Evolutionary conservation across 2,113 vertebrate genomes (phyloP).

Genomic region (Mormyrus iriodes): DNA sequence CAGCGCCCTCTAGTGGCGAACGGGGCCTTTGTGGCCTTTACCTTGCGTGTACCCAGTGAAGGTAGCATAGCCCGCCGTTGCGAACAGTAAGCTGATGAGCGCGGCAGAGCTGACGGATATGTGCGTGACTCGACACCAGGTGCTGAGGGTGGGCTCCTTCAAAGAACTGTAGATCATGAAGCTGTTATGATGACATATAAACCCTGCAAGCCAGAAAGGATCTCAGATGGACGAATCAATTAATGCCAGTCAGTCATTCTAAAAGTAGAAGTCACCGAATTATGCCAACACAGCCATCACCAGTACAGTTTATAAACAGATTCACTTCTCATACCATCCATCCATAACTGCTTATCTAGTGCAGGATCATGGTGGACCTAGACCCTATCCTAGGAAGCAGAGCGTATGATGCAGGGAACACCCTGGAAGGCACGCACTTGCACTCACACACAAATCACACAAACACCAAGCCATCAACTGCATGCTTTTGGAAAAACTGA

Average conservation of each 20-base stretch:
- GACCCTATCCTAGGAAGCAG: background rate
- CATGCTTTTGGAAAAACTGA: background rate
- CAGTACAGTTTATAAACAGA: background rate
- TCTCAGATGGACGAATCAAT: background rate
- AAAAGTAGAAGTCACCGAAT: background rate
- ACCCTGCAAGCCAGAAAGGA: conserved; percentile 69
- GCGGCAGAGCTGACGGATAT: conserved; percentile 70
- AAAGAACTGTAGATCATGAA: conserved; percentile 88
- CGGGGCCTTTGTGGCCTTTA: conserved; percentile 44
- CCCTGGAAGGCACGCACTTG: background rate
- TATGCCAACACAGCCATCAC: background rate
- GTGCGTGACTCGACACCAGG: conserved; percentile 81
- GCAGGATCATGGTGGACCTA: background rate
- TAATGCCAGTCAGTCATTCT: background rate
- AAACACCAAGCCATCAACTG: background rate
- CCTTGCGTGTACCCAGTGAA: conserved; percentile 93
- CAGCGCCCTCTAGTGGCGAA: background rate
- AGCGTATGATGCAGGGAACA: background rate
- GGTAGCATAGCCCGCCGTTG: conserved; percentile 76
- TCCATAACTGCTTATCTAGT: background rate
- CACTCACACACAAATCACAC: background rate
- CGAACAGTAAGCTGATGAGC: conserved; percentile 72
- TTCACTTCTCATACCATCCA: background rate
- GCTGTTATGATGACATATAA: conserved; percentile 92
- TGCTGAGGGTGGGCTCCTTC: conserved; percentile 70